A percentile compares a stretch with the other conserved stretches of the same genome.
These are phyloP conservation scores for Amiota minor DNA, from an alignment of 2,888 invertebrate genomes.

Conservation along the genomic window DNA sequence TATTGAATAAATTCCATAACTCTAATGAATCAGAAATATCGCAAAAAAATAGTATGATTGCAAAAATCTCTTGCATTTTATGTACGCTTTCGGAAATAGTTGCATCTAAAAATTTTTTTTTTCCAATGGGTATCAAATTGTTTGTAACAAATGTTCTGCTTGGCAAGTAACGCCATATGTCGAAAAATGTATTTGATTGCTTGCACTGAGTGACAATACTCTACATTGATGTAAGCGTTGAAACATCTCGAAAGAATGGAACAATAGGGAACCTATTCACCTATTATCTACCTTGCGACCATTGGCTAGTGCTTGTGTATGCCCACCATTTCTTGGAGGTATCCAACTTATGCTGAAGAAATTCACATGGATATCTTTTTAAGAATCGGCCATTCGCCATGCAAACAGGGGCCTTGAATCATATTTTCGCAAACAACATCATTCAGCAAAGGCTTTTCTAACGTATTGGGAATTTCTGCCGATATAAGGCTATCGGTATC, in stretches of 20 bases:
- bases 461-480: too few species aligned
- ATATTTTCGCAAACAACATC: too few species aligned
- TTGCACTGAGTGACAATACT: conserved; percentile 2
- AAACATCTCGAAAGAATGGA: not conserved
- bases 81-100: not conserved
- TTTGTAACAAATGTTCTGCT: not conserved
- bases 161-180: too few species aligned
- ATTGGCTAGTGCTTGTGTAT: not conserved
- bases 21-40: not conserved
- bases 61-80: not conserved
- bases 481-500: too few species aligned
- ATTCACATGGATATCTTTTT: too few species aligned
- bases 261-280: not conserved
- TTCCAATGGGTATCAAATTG: not conserved
- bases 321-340: not conserved
- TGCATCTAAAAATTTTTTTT: not conserved
- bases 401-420: too few species aligned
- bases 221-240: not conserved
- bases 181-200: not conserved
- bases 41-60: not conserved
- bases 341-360: too few species aligned
- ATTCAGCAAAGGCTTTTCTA: too few species aligned
- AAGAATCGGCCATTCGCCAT: too few species aligned
- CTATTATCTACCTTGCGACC: not conserved
- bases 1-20: too few species aligned